Evolutionary conservation across 2,797 vertebrate genomes (phyloP).

Genomic region (Pseudochirops cupreus): DNA sequence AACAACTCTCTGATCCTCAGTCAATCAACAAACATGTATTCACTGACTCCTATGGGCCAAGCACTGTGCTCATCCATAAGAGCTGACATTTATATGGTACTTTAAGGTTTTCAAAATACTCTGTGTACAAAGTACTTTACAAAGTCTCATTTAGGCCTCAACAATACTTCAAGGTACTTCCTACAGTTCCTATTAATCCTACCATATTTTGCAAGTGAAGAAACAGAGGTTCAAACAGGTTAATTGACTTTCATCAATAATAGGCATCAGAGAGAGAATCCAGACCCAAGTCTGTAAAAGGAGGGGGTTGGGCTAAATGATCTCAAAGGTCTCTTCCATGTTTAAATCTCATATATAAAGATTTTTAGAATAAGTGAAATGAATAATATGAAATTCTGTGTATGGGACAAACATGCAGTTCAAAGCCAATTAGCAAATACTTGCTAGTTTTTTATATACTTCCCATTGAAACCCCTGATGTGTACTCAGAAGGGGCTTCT

Average conservation of each 20-base stretch:
- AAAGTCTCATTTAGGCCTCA: neutral
- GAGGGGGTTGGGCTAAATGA: neutral
- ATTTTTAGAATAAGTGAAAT: neutral
- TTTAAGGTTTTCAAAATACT: neutral
- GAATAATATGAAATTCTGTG: neutral
- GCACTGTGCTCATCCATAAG: neutral
- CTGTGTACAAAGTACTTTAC: neutral
- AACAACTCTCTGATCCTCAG: neutral
- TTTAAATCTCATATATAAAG: neutral
- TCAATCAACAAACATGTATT: neutral
- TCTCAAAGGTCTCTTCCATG: neutral
- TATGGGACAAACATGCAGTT: neutral
- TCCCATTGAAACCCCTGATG: neutral
- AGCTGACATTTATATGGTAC: neutral
- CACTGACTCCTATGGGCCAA: neutral
- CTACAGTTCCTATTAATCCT: neutral
- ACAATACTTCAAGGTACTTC: neutral
- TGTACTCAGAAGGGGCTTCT: neutral
- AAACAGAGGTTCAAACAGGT: neutral
- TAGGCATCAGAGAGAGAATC: neutral
- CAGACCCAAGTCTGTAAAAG: neutral
- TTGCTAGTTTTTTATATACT: neutral
- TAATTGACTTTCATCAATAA: neutral
- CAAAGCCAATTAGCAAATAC: neutral
- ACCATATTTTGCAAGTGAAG: neutral